Percentiles rank a stretch among this genome's conserved stretches.
phyloP scores from a whole-genome alignment of 1,140 invertebrate genomes.

The Cyphomyrmex costatus region DNA sequence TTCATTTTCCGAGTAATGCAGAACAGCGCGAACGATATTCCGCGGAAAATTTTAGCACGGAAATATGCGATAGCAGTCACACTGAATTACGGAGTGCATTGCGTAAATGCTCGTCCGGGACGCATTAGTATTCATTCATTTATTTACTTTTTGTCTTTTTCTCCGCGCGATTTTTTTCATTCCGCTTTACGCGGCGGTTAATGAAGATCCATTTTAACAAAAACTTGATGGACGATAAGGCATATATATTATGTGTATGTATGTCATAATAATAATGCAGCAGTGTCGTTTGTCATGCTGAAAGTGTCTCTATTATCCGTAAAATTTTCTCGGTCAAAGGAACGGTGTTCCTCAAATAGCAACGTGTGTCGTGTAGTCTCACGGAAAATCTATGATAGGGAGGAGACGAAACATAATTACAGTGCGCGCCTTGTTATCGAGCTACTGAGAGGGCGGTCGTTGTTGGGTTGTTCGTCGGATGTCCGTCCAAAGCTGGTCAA shows the following conservation, averaged over 20 bases:
- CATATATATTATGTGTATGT: neutral
- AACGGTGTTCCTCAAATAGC: neutral
- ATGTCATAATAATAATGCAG: neutral
- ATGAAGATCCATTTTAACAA: slow-evolving; percentile 27
- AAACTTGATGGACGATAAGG: slow-evolving; percentile 13
- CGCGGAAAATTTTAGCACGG: slow-evolving; percentile 18
- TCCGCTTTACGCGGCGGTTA: neutral
- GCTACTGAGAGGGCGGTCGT: slow-evolving; percentile 17
- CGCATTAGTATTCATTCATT: slow-evolving; percentile 12
- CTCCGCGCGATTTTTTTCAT: slow-evolving; percentile 3
- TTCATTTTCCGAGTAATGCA: neutral
- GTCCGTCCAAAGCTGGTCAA: slow-evolving; percentile 43
- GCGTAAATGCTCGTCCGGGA: slow-evolving; percentile 29
- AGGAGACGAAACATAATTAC: slow-evolving; percentile 50
- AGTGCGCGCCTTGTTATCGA: slow-evolving; percentile 51
- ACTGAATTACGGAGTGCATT: neutral
- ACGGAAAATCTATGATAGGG: slow-evolving; percentile 25
- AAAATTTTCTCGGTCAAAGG: slow-evolving; percentile 35
- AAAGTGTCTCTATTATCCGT: slow-evolving; percentile 11
- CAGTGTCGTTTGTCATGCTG: slow-evolving; percentile 15
- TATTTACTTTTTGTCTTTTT: neutral
- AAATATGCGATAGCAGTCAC: slow-evolving; percentile 23
- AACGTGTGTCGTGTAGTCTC: slow-evolving; percentile 15
- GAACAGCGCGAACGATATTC: neutral
- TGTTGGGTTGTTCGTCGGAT: slow-evolving; percentile 30